phyloP scores from a whole-genome alignment of 1,140 invertebrate species.

The Temnothorax curvispinosus region DNA sequence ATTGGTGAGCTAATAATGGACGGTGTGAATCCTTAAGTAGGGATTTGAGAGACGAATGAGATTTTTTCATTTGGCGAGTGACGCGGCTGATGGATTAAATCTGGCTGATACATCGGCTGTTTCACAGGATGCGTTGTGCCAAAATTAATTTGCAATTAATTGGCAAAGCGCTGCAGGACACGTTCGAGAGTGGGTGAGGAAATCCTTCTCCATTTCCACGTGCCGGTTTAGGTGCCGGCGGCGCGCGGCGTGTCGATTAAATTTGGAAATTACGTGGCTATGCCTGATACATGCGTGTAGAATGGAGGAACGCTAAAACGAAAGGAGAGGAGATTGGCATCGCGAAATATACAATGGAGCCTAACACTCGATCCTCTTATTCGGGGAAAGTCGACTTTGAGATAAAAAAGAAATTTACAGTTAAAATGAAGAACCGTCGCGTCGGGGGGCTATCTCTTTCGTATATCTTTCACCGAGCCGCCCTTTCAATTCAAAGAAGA shows the following conservation, averaged over 20 bases:
- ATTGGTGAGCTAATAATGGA: background rate
- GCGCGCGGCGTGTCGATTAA: conserved; percentile 11
- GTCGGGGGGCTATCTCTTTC: background rate
- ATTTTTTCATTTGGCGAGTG: conserved; percentile 12
- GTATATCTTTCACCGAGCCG: background rate
- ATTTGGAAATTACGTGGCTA: conserved; percentile 48
- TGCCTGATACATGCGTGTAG: background rate
- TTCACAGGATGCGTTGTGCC: background rate
- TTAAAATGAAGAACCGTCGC: background rate
- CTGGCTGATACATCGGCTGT: background rate
- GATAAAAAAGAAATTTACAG: background rate
- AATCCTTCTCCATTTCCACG: conserved; percentile 34
- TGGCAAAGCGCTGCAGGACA: conserved; percentile 13
- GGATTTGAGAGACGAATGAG: background rate
- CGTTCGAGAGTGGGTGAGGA: conserved; percentile 18
- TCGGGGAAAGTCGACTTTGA: conserved; percentile 24
- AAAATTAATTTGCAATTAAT: conserved; percentile 72
- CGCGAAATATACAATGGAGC: background rate
- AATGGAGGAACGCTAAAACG: background rate
- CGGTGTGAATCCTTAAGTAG: background rate
- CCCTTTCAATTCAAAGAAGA: conserved; percentile 26
- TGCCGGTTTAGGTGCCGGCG: background rate
- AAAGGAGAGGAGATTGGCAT: background rate
- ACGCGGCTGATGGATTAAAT: conserved; percentile 55
- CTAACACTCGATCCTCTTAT: conserved; percentile 2